Base-by-base conservation (phyloP, 2,888 invertebrate species). In the Eristalis pertinax region DNA sequence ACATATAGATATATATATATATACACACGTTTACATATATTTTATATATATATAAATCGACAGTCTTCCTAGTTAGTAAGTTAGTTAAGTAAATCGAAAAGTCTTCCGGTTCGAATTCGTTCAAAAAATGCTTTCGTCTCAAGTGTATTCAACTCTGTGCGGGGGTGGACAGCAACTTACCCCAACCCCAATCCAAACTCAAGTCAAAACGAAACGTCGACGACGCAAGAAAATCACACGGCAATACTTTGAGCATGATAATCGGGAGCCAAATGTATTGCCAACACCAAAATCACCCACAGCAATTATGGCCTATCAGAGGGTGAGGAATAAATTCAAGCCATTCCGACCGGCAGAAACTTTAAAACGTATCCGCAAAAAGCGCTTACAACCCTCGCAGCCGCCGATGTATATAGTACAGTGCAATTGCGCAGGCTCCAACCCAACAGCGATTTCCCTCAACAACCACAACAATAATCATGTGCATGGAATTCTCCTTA, bases 171-270 rank as follows among this genome's bases (percentile, higher is more conserved):
- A 67, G 89, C 90, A 85, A 89, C 89, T 32, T 89, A 90, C 89
- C 68, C 89, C 32, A 81, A 87, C 89, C 69, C 76, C 64, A 80
- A 90, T 89, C 68, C 89, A 26, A 81, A 87, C 89, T 69, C 77
- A 65, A 80, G 56, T 22, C 15, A 26, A 74, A 82, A 4, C 79
- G n/a, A 86, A 80, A 80, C 76, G 83, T 10, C 83, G 82, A 13
- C 84, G 83, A 22, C 80, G 90, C 86, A 91, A 90, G 83, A 90
- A 87, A 73, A 60, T 65, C 35, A 58, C 65, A 10, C 87, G 91
- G 26, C 92, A 91, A 77, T 92, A 92, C 80, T 92, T 91, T 88
- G 92, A 92, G 75, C 92, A 92, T 74, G 92, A 92, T 82, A 92
- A 91, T 90, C 92, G 92, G 70, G 90, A 91, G 62, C 32, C 32